phyloP scores from a whole-genome alignment of 1,140 invertebrate species.

The Chlorops oryzae region DNA sequence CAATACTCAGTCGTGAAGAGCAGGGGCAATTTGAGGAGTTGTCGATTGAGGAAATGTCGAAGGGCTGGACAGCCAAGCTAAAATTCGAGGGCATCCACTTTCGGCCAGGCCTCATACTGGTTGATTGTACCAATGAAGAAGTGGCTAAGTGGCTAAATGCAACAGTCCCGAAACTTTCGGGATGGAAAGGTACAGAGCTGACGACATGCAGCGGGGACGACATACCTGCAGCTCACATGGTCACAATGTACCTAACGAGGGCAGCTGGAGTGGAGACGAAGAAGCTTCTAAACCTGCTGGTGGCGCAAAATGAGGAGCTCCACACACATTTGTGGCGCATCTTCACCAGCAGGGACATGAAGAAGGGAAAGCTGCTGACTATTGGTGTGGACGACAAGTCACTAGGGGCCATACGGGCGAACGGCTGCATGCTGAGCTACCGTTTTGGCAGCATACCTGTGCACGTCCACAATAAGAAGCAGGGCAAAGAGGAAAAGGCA shows the following conservation, averaged over 20 bases:
- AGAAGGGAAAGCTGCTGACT: conserved; percentile 1
- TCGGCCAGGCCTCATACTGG: conserved; percentile 1
- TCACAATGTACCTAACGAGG: conserved; percentile 4
- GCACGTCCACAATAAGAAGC: no score
- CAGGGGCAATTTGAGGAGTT: no score
- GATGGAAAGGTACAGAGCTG: conserved; percentile 5
- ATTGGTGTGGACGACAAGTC: conserved; percentile 5
- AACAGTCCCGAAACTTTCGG: background rate
- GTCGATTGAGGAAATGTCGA: no score
- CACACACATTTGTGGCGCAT: conserved; percentile 3
- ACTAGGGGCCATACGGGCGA: background rate
- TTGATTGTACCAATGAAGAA: conserved; percentile 6
- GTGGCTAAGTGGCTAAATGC: conserved; percentile 3
- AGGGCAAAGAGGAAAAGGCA: no score
- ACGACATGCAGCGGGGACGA: background rate
- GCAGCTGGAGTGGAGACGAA: conserved; percentile 2
- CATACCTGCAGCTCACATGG: conserved; percentile 4
- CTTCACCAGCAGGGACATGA: background rate
- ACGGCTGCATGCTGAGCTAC: conserved; percentile 1
- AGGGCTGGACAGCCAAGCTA: no score
- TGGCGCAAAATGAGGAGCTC: conserved; percentile 5
- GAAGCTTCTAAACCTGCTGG: background rate
- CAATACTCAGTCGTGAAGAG: no score
- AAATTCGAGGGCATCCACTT: conserved; percentile 8
- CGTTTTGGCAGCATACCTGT: no score